Percentiles rank a stretch among this genome's conserved stretches.
phyloP scores from a whole-genome alignment of 2,113 vertebrate genomes.

The human region DNA sequence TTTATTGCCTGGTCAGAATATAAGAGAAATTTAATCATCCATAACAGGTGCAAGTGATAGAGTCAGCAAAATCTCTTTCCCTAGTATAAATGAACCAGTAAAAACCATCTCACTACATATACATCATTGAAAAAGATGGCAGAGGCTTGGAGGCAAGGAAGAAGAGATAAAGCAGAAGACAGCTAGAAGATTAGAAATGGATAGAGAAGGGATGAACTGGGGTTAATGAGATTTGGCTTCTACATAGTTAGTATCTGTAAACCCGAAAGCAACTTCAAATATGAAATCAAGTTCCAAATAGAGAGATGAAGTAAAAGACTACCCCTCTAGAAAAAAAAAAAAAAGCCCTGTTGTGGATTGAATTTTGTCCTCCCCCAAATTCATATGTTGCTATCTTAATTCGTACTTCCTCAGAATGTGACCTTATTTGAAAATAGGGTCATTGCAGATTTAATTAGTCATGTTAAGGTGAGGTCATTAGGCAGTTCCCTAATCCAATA shows the following conservation, averaged over 20 bases:
- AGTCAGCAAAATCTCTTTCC: conserved; percentile 47
- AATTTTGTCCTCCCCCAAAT: neutral
- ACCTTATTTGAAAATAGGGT: neutral
- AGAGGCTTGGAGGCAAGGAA: neutral
- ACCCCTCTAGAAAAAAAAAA: neutral
- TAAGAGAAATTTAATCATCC: conserved; percentile 57
- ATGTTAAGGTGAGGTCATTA: neutral
- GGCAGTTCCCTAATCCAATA: neutral
- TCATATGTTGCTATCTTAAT: neutral
- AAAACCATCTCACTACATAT: neutral
- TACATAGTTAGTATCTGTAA: neutral
- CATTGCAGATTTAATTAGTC: neutral
- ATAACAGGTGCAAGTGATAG: conserved; percentile 8
- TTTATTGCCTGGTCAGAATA: conserved; percentile 56
- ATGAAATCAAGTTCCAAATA: neutral
- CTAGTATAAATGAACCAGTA: neutral
- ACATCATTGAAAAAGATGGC: neutral
- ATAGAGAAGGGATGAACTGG: rapidly evolving
- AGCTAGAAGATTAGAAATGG: neutral
- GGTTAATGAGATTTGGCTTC: neutral
- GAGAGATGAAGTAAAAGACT: neutral
- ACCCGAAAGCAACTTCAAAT: neutral
- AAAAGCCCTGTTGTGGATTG: neutral
- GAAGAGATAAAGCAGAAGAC: neutral
- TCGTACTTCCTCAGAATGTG: neutral